A percentile compares a stretch with the other conserved stretches of the same genome.
Conservation (phyloP, 1,140 invertebrate species). For the Bombus superbus region DNA sequence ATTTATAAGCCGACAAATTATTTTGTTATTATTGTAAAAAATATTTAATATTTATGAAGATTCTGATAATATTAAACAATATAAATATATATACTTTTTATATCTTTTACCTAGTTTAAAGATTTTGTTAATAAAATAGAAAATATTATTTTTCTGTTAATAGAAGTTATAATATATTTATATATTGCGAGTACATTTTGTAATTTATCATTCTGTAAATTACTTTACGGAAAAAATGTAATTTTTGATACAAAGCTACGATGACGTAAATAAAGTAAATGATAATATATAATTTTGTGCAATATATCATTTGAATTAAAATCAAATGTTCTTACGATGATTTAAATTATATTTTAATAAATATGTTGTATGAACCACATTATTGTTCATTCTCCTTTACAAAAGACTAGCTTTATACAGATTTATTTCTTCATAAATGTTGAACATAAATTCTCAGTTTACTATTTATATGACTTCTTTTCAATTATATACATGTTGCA, state of each 20-base stretch:
- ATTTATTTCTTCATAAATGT: slow-evolving; percentile 3
- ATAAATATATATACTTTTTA: not conserved
- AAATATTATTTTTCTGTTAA: not conserved
- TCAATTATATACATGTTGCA: slow-evolving; percentile 34
- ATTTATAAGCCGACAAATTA: not conserved
- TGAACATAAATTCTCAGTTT: slow-evolving; percentile 7
- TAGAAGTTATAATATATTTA: slow-evolving; percentile 1
- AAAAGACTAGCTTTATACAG: slow-evolving; percentile 31
- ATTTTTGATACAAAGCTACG: not conserved
- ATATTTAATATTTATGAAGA: not conserved
- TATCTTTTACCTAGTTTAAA: not conserved
- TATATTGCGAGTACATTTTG: not conserved
- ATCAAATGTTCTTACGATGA: not conserved
- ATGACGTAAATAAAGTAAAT: not conserved
- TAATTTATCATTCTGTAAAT: slow-evolving; percentile 5
- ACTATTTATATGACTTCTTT: slow-evolving; percentile 2
- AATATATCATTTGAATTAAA: not conserved
- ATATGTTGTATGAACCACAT: slow-evolving; percentile 9
- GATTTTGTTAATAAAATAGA: not conserved
- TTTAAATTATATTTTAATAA: slow-evolving; percentile 34
- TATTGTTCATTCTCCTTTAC: slow-evolving; percentile 15
- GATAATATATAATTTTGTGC: not conserved
- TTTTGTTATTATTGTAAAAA: not conserved
- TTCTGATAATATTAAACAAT: not conserved
- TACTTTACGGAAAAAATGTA: not conserved